phyloP scores from a whole-genome alignment of 2,888 invertebrate species.

The Melieria omissa region DNA sequence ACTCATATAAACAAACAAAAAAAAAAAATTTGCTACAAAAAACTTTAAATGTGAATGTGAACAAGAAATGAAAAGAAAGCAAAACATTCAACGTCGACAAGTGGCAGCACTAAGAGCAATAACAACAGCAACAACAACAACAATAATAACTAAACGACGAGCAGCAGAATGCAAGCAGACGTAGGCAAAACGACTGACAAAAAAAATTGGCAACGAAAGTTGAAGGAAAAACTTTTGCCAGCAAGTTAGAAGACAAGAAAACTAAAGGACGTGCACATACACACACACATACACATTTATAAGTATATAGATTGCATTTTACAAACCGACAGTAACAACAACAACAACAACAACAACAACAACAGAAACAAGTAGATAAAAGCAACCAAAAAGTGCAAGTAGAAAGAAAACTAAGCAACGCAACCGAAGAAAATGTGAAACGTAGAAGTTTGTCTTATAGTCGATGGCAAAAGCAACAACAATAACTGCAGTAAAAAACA shows the following conservation, averaged over 20 bases:
- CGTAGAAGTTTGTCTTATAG: constrained; percentile 53
- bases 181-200: not conserved
- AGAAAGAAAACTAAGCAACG: constrained; percentile 23
- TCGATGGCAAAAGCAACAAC: constrained; percentile 14
- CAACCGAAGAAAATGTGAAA: constrained; percentile 38
- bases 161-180: not conserved
- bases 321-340: too few species aligned
- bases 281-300: not conserved
- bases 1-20: not conserved
- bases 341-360: constrained; percentile 15
- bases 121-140: not conserved
- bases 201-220: not conserved
- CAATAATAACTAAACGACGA: not conserved
- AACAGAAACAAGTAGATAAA: constrained; percentile 28
- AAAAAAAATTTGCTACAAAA: constrained; percentile 1
- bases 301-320: not conserved
- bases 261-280: not conserved
- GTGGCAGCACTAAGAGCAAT: not conserved
- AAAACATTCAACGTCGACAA: not conserved
- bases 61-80: not conserved
- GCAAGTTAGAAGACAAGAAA: not conserved
- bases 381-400: constrained; percentile 13
- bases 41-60: constrained; percentile 20
- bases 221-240: not conserved
- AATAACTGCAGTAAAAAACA: not conserved